phyloP scores from a whole-genome alignment of 2,113 vertebrate species.

The Apodemus sylvaticus region DNA sequence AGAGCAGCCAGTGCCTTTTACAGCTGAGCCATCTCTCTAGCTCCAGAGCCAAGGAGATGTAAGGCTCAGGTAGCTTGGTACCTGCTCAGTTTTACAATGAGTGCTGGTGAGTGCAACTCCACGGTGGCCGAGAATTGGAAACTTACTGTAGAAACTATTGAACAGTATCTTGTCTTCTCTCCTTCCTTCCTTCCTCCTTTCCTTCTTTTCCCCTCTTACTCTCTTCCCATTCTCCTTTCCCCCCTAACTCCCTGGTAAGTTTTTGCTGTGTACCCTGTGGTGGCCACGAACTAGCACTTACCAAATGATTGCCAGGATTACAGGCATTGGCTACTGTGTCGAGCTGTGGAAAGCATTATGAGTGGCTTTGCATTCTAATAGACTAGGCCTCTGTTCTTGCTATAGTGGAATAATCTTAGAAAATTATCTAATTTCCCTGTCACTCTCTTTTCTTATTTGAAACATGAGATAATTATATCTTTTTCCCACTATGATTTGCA shows the following conservation, averaged over 20 bases:
- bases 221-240: not conserved
- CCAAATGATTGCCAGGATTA: not conserved
- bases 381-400: not conserved
- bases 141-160: not conserved
- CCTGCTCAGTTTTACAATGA: not conserved
- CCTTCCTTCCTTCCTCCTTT: not conserved
- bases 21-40: not conserved
- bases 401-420: not conserved
- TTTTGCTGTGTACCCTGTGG: not conserved
- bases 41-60: conserved; percentile 10
- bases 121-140: not conserved
- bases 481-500: not conserved
- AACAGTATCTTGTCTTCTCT: not conserved
- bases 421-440: conserved; percentile 6
- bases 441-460: conserved; percentile 40
- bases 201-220: not conserved
- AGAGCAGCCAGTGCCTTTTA: not conserved
- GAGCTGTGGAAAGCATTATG: not conserved
- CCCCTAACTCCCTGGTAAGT: too few species aligned
- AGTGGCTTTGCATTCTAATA: conserved; percentile 8
- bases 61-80: not conserved
- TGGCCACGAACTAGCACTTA: not conserved
- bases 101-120: not conserved
- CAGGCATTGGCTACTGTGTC: not conserved
- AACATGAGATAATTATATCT: not conserved